Percentiles rank a stretch among this genome's conserved stretches.
Evolutionary conservation across 1,140 invertebrate species (phyloP).

Genomic region (Uloborus diversus): DNA sequence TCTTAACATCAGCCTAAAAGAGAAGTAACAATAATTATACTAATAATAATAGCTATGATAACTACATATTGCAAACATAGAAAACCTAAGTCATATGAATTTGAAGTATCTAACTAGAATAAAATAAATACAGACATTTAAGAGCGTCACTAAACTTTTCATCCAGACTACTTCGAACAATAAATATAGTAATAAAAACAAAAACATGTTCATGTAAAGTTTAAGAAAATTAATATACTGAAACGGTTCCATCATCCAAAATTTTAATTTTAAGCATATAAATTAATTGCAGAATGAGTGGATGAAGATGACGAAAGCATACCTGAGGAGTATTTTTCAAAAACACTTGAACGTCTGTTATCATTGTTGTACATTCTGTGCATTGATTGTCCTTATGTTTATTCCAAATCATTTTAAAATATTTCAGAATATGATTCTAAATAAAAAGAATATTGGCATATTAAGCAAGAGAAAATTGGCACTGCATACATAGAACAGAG

Average conservation of each 20-base stretch:
- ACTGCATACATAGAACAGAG: no score
- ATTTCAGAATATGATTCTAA: constrained; percentile 21
- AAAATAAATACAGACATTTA: no score
- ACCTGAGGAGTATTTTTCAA: constrained; percentile 27
- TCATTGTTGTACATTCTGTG: constrained; percentile 68
- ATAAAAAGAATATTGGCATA: not conserved
- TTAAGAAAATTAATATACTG: no score
- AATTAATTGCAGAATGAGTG: no score
- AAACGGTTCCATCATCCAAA: no score
- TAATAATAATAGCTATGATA: not conserved
- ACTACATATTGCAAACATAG: not conserved
- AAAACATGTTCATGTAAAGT: not conserved
- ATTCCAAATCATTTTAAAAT: not conserved
- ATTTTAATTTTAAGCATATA: not conserved
- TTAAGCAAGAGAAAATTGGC: no score
- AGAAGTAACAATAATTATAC: not conserved
- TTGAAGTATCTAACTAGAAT: no score
- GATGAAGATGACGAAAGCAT: no score
- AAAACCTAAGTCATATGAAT: no score
- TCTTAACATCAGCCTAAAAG: constrained; percentile 25
- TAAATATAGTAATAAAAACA: not conserved
- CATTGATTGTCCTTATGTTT: constrained; percentile 66
- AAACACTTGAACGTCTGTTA: constrained; percentile 15
- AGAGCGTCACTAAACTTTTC: no score
- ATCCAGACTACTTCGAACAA: no score